phyloP scores from a whole-genome alignment of 64 coral and sea anemone species.

The Dendrophyllia cribrosa region DNA sequence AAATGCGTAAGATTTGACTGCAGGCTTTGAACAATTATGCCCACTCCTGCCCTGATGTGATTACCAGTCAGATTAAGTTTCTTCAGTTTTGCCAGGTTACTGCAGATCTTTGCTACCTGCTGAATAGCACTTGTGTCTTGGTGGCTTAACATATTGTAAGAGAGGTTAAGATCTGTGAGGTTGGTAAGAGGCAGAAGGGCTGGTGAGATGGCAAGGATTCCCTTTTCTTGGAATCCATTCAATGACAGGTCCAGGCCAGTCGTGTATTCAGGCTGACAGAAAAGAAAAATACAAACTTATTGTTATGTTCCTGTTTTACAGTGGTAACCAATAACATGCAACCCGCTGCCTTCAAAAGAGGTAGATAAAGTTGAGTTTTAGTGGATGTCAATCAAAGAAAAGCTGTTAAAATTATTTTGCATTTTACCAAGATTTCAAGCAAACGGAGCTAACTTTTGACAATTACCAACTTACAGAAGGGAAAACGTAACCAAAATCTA shows the following conservation, averaged over 20 bases:
- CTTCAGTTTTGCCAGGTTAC: slow-evolving; percentile 26
- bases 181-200: slow-evolving; percentile 34
- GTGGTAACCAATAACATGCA: no score
- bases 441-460: no score
- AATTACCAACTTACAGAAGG: no score
- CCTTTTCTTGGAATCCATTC: slow-evolving; percentile 33
- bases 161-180: slow-evolving; percentile 52
- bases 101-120: slow-evolving; percentile 41
- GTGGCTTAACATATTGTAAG: slow-evolving; percentile 38
- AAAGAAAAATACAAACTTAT: background rate
- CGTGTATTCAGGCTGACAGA: slow-evolving; percentile 33
- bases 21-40: slow-evolving; percentile 11
- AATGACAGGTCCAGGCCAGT: slow-evolving; percentile 30
- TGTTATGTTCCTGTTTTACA: no score
- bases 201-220: slow-evolving; percentile 33
- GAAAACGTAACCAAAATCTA: no score
- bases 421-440: no score
- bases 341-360: no score
- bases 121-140: background rate
- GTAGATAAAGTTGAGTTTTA: no score
- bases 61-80: slow-evolving; percentile 64
- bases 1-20: slow-evolving; percentile 44
- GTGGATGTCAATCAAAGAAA: no score
- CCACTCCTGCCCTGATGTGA: slow-evolving; percentile 31
- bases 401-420: no score